Conservation (phyloP, 2,113 vertebrate species). For the Loxodonta africana region DNA sequence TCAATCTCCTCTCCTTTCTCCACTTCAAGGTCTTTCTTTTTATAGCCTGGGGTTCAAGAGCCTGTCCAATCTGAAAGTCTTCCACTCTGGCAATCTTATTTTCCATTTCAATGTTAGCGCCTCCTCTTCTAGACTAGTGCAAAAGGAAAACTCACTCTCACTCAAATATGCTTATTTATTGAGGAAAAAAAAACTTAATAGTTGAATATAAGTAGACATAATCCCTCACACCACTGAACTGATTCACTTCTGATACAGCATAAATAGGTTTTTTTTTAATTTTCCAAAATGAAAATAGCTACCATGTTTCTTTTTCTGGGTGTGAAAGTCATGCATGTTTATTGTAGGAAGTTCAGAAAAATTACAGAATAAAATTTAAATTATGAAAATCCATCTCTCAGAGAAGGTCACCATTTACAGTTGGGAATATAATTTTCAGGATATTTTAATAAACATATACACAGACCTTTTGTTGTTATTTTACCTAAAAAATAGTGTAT, state of each 20-base stretch:
- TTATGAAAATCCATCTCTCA: not conserved
- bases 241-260: not conserved
- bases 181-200: not conserved
- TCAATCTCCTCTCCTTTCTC: not conserved
- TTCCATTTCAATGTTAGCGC: not conserved
- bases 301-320: not conserved
- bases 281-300: constrained; percentile 19
- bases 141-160: not conserved
- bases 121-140: not conserved
- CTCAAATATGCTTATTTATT: not conserved
- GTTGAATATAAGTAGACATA: not conserved
- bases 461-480: constrained; percentile 1
- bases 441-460: not conserved
- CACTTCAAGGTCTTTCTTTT: not conserved
- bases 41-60: not conserved
- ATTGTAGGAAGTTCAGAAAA: not conserved
- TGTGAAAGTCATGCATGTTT: not conserved
- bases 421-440: not conserved
- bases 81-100: not conserved
- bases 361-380: constrained; percentile 17
- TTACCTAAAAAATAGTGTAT: not conserved
- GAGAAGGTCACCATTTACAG: constrained; percentile 6
- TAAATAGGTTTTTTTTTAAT: not conserved
- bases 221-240: not conserved
- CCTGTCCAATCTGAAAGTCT: too few relatives aligned